These are phyloP conservation scores for Callinectes sapidus DNA, from an alignment of 2,888 invertebrate species.

Conservation along the genomic window DNA sequence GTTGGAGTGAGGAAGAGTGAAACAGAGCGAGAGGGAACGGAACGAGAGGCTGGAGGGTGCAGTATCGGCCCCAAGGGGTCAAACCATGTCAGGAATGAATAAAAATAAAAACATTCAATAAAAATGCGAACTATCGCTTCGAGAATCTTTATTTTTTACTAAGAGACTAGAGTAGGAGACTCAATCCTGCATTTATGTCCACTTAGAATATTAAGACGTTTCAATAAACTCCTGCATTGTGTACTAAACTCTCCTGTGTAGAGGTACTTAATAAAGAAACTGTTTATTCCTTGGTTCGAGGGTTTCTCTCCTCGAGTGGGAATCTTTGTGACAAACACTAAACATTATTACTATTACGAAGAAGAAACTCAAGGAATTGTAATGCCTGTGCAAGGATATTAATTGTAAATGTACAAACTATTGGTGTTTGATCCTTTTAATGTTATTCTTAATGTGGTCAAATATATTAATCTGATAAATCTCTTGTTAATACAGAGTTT, in stretches of 20 bases:
- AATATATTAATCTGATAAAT: not conserved
- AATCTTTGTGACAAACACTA: not conserved
- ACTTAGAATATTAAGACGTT: conserved; percentile 25
- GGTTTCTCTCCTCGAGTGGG: conserved; percentile 19
- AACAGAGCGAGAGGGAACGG: not conserved
- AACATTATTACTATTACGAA: not conserved
- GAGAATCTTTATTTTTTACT: conserved; percentile 37
- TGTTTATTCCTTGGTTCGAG: conserved; percentile 17
- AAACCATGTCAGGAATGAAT: not conserved
- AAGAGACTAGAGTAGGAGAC: conserved; percentile 1
- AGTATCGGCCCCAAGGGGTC: not conserved
- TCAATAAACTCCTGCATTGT: conserved; percentile 32
- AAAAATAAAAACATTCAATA: not conserved
- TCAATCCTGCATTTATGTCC: conserved; percentile 19
- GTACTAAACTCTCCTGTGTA: conserved; percentile 37
- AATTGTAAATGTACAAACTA: conserved; percentile 7
- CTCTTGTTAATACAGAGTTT: not conserved
- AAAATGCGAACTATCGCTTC: conserved; percentile 30
- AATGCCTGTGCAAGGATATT: conserved; percentile 14
- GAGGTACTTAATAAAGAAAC: conserved; percentile 28
- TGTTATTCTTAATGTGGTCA: conserved; percentile 9
- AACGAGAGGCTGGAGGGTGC: not conserved
- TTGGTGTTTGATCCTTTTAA: conserved; percentile 32
- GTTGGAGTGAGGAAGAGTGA: not conserved
- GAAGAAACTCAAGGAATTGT: not conserved